These are phyloP conservation scores for Sussaba pulchella DNA, from an alignment of 2,888 invertebrate species.

Conservation along the genomic window DNA sequence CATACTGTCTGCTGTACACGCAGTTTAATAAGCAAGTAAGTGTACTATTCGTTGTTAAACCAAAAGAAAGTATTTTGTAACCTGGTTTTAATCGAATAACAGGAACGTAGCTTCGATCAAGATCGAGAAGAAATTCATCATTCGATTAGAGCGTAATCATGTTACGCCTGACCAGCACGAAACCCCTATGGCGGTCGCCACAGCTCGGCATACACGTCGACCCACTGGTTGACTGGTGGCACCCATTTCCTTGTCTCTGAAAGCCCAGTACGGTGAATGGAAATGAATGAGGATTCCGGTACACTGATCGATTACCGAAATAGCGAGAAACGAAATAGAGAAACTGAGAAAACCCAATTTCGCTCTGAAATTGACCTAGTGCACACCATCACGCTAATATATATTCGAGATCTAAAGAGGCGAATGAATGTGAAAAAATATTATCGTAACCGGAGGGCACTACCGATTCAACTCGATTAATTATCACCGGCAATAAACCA, in stretches of 20 bases:
- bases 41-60: background rate
- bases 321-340: slow-evolving; percentile 4
- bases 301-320: slow-evolving; percentile 61
- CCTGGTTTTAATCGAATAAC: slow-evolving; percentile 57
- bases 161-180: slow-evolving; percentile 41
- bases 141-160: slow-evolving; percentile 69
- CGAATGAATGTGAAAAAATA: background rate
- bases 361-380: too few relatives aligned
- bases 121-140: slow-evolving; percentile 68
- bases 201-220: slow-evolving; percentile 16
- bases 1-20: too few relatives aligned
- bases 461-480: slow-evolving; percentile 38
- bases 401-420: background rate
- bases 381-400: slow-evolving; percentile 22
- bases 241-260: background rate
- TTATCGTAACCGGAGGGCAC: background rate
- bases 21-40: background rate
- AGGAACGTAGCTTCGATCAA: slow-evolving; percentile 42
- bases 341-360: background rate
- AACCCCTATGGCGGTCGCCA: slow-evolving; percentile 22
- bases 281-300: slow-evolving; percentile 66
- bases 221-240: background rate
- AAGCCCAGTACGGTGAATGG: slow-evolving; percentile 47
- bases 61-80: background rate
- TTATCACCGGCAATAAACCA: slow-evolving; percentile 43